Evolutionary conservation across 2,888 invertebrate species (phyloP).

Genomic region (Elegia similella): DNA sequence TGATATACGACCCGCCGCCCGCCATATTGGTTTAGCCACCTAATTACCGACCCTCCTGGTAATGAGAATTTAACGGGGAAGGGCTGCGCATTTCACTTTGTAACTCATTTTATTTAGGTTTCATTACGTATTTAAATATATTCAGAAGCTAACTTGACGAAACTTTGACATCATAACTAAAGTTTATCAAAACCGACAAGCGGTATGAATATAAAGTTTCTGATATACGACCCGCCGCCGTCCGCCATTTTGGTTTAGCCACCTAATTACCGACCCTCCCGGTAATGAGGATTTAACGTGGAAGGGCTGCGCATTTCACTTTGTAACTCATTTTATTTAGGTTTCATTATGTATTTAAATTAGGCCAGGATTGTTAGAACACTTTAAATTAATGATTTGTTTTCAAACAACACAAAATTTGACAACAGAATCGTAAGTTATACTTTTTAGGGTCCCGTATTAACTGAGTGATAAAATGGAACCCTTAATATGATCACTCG

Average conservation of each 20-base stretch:
- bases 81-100: constrained; percentile 34
- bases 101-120: constrained; percentile 6
- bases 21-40: constrained; percentile 32
- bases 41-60: constrained; percentile 34
- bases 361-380: background rate
- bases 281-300: constrained; percentile 41
- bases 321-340: constrained; percentile 6
- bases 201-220: constrained; percentile 63
- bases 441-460: no score
- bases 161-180: constrained; percentile 50
- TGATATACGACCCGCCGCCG: constrained; percentile 68
- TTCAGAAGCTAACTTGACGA: constrained; percentile 35
- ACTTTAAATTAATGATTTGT: constrained; percentile 2
- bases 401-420: no score
- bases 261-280: constrained; percentile 36
- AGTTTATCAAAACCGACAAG: constrained; percentile 63
- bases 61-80: constrained; percentile 42
- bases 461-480: no score
- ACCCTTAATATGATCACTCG: no score
- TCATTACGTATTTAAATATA: constrained; percentile 7
- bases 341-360: constrained; percentile 1
- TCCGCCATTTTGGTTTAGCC: constrained; percentile 30
- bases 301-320: constrained; percentile 36
- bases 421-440: no score
- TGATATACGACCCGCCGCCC: constrained; percentile 64